Evolutionary conservation across 1,140 invertebrate species (phyloP), one percentile per base, ranked within the genome.

Genomic region (Oedothorax gibbosus): DNA sequence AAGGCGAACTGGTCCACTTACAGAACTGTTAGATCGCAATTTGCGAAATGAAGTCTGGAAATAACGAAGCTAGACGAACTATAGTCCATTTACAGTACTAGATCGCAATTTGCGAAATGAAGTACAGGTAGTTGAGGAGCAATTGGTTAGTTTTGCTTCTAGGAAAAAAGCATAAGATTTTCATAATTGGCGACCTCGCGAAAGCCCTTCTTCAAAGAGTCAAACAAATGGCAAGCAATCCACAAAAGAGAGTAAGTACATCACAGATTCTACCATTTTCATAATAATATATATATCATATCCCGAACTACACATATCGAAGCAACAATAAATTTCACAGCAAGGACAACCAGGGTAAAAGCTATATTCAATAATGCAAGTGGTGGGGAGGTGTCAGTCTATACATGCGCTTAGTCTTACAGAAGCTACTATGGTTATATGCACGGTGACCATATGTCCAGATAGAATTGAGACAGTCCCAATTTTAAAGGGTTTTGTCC

Each of bases 381-480:
- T 35, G 65, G 65, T 18, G 60, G 66, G 18, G 15, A 64, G 62
- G 76, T 57, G 18, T 12, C 12, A 12, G 18, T 57, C 81, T 84
- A 84, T 64, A 66, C 81, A 84, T 84, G 81, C 81, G 81, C 81
- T 75, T 7, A 57, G 50, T 84, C 81, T 75, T 84, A 73, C 72
- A 84, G 81, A 84, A 76, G 66, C 81, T 84, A 84, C 81, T 84
- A 84, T 84, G 80, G 66, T 73, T 68, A 18, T 64, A 64, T 64
- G 21, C 49, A 65, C 76, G 76, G 81, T 72, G 73, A 60, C 62
- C 14, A 73, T 35, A 35, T 35, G 35, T 35, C 35, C 35, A 35
- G 35, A 35, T 35, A 35, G 5, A 35, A 35, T 35, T 35, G 35
- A 35, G 35, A 35, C 35, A 5, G 35, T 35, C 35, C 5, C 35